Evolutionary conservation across 2,888 invertebrate genomes (phyloP).

Genomic region (Sialis fuliginosa): DNA sequence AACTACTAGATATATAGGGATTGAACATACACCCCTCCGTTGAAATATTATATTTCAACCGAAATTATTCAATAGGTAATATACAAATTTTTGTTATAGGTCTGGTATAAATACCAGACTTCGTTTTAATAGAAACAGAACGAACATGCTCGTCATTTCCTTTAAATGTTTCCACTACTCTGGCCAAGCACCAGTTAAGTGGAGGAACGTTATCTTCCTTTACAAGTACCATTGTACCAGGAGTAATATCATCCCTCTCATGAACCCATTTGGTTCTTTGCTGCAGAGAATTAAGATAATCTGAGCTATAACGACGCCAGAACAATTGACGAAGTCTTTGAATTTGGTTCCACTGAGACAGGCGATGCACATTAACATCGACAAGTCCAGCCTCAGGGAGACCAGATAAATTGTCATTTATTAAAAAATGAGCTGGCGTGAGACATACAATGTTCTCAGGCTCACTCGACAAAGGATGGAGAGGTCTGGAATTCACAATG

Average conservation of each 20-base stretch:
- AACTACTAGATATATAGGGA: too few species aligned
- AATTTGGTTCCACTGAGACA: not conserved
- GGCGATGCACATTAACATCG: not conserved
- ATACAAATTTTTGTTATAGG: not conserved
- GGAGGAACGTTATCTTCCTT: not conserved
- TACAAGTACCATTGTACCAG: not conserved
- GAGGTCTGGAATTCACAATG: conserved; percentile 6
- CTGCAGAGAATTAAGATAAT: conserved; percentile 7
- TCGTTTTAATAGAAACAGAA: not conserved
- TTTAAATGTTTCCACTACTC: not conserved
- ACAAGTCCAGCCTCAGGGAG: not conserved
- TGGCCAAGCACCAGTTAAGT: not conserved
- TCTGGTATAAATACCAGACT: not conserved
- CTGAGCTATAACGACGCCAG: conserved; percentile 7
- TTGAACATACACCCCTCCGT: too few species aligned
- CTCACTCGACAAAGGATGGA: not conserved
- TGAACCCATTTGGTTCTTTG: conserved; percentile 5
- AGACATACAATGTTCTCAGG: not conserved
- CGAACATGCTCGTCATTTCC: not conserved
- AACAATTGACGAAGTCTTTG: conserved; percentile 4
- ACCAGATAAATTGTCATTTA: not conserved
- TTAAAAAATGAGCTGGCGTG: conserved; percentile 5
- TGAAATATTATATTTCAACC: too few species aligned
- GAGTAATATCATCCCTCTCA: not conserved
- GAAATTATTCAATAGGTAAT: not conserved